phyloP scores from a whole-genome alignment of 2,113 vertebrate genomes.

The Labrus mixtus region DNA sequence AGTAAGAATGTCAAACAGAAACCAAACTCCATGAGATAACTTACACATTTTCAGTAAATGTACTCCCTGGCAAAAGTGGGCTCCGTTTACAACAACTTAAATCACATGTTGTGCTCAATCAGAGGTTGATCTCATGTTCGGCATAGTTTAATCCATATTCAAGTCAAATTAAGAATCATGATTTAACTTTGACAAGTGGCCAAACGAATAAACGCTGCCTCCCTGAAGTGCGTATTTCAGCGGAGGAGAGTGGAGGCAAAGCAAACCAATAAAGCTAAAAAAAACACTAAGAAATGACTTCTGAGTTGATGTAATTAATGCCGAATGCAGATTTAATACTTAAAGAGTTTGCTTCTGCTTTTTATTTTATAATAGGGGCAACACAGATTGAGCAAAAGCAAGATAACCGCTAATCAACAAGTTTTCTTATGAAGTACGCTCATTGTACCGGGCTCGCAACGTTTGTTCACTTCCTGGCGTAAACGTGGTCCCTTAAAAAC shows the following conservation, averaged over 20 bases:
- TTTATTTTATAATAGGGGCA: accelerated
- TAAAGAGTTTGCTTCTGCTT: accelerated
- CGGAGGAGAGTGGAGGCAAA: not conserved
- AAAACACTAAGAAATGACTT: accelerated
- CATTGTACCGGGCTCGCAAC: not conserved
- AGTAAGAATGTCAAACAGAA: no score
- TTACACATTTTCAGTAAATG: not conserved
- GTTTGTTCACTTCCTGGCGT: slow-evolving; percentile 65
- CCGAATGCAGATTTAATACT: not conserved
- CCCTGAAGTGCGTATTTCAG: accelerated
- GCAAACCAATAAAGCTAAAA: not conserved
- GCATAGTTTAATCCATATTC: not conserved
- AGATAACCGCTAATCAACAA: accelerated
- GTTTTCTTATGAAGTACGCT: not conserved
- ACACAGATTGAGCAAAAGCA: accelerated
- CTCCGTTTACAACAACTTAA: accelerated
- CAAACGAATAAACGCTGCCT: not conserved
- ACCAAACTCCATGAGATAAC: not conserved
- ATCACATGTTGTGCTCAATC: accelerated
- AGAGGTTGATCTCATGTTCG: accelerated
- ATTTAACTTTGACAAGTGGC: not conserved
- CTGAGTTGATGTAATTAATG: not conserved
- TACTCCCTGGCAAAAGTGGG: not conserved
- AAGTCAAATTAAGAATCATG: not conserved
- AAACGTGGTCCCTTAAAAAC: slow-evolving; percentile 47